These are phyloP conservation scores for Pseudonaja textilis DNA, from an alignment of 2,113 vertebrate species.

Conservation along the genomic window DNA sequence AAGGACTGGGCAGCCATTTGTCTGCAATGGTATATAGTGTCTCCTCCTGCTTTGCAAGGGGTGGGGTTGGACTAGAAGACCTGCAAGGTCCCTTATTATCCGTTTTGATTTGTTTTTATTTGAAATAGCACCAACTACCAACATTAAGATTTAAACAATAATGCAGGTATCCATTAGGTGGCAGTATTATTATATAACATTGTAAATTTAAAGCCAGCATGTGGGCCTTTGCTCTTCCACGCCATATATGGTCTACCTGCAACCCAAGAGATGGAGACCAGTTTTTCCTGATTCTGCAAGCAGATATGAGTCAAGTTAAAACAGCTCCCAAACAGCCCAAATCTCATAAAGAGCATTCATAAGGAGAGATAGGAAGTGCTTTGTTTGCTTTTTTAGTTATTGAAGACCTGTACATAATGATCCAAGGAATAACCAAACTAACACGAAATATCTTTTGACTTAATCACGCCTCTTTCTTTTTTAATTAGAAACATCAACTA, in stretches of 20 bases:
- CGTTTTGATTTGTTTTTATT: neutral
- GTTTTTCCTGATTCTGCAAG: slow-evolving; percentile 60
- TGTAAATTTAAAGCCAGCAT: slow-evolving; percentile 28
- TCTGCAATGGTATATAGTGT: neutral
- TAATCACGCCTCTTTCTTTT: neutral
- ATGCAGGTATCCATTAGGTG: slow-evolving; percentile 55
- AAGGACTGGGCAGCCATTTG: neutral
- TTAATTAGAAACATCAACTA: slow-evolving; percentile 41
- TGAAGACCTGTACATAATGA: slow-evolving; percentile 24
- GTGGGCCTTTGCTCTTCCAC: neutral
- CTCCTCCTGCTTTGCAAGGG: neutral
- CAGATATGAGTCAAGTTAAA: slow-evolving; percentile 45
- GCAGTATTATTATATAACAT: slow-evolving; percentile 62
- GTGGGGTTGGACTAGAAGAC: neutral
- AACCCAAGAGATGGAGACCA: slow-evolving; percentile 44
- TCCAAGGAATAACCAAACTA: slow-evolving; percentile 44
- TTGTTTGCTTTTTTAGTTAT: slow-evolving; percentile 28
- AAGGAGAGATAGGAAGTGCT: slow-evolving; percentile 20
- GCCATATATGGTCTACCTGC: neutral
- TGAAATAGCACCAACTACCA: neutral
- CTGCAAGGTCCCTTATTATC: neutral
- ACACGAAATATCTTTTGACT: slow-evolving; percentile 17
- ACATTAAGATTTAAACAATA: neutral
- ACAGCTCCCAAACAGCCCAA: slow-evolving; percentile 24
- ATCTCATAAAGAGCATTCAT: slow-evolving; percentile 37